These are phyloP conservation scores for Bhutanitis thaidina DNA, from an alignment of 2,888 invertebrate genomes.

Conservation along the genomic window DNA sequence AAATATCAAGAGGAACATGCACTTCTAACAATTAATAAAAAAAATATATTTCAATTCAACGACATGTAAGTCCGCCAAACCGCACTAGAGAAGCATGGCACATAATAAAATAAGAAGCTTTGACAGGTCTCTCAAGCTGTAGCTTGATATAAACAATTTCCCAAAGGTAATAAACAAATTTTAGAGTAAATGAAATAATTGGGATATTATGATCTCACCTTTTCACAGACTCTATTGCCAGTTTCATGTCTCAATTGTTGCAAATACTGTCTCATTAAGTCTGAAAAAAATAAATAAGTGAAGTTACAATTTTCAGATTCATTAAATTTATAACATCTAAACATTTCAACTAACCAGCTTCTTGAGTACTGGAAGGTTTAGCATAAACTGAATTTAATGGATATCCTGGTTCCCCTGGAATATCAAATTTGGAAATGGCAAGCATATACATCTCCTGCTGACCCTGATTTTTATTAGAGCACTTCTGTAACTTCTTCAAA, in stretches of 20 bases:
- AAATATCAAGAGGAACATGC: too few species aligned
- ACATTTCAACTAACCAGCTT: constrained; percentile 87
- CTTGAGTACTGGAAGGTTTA: constrained; percentile 87
- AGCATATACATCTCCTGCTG: constrained; percentile 97
- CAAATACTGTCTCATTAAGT: constrained; percentile 94
- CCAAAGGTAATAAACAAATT: too few species aligned
- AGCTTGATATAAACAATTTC: too few species aligned
- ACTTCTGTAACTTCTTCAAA: constrained; percentile 95
- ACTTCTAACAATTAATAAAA: too few species aligned
- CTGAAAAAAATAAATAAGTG: constrained; percentile 64
- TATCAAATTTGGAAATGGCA: constrained; percentile 96
- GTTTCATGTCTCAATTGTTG: constrained; percentile 97
- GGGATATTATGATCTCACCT: constrained; percentile 66
- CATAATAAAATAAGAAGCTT: too few species aligned
- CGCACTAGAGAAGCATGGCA: too few species aligned
- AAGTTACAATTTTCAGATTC: too few species aligned
- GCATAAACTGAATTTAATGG: constrained; percentile 97
- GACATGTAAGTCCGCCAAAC: too few species aligned
- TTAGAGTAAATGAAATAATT: too few species aligned
- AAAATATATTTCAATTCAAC: too few species aligned
- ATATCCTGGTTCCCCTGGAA: constrained; percentile 97
- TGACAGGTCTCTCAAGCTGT: too few species aligned
- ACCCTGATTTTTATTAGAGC: constrained; percentile 92
- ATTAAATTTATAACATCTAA: constrained; percentile 12
- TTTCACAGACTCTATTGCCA: constrained; percentile 93